Conservation (phyloP, 2,113 vertebrate genomes). For the Ginglymostoma cirratum region DNA sequence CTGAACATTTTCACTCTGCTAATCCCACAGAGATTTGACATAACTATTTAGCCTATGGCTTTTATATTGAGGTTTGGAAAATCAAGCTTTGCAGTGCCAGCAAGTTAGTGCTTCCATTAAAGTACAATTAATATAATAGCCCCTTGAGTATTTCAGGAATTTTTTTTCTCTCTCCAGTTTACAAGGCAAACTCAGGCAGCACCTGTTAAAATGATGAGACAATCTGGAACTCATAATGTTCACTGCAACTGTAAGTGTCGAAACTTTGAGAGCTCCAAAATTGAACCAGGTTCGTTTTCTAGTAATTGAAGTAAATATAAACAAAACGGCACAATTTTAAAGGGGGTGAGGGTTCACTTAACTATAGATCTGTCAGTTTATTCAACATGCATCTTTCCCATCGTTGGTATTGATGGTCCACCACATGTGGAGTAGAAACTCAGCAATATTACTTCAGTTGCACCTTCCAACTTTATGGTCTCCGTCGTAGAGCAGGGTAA, state of each 20-base stretch:
- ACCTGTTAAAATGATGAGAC: not conserved
- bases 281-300: not conserved
- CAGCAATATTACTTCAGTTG: no score
- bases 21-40: not conserved
- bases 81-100: not conserved
- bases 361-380: no score
- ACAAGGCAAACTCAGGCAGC: not conserved
- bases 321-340: not conserved
- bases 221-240: not conserved
- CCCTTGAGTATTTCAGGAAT: not conserved
- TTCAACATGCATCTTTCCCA: no score
- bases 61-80: not conserved
- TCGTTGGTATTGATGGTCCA: no score
- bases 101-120: not conserved
- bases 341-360: not conserved
- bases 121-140: slow-evolving; percentile 20
- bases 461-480: no score
- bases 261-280: not conserved
- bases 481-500: no score
- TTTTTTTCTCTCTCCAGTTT: not conserved
- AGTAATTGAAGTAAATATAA: not conserved
- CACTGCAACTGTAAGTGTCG: not conserved
- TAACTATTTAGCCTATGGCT: slow-evolving; percentile 15
- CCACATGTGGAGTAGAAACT: no score
- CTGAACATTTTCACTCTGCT: slow-evolving; percentile 16